A percentile compares a stretch with the other conserved stretches of the same genome.
Conservation (phyloP, 2,888 invertebrate species). For the Pseudoips prasinana region DNA sequence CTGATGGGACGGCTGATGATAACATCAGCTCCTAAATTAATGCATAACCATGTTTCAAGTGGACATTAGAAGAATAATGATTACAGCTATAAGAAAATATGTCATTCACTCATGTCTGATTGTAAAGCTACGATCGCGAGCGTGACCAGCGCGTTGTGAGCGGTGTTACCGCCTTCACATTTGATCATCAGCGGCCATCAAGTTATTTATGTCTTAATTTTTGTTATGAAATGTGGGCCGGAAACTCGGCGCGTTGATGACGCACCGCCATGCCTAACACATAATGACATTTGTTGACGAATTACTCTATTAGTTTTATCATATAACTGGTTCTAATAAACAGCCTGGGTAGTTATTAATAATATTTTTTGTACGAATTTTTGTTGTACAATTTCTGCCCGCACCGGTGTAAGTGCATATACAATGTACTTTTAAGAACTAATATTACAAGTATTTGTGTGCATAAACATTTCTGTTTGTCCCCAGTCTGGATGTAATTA, state of each 20-base stretch:
- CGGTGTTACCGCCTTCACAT: constrained; percentile 63
- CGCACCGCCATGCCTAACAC: constrained; percentile 21
- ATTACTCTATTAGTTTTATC: constrained; percentile 47
- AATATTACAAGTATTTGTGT: too few relatives aligned
- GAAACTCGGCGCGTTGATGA: constrained; percentile 56
- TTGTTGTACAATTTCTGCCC: too few relatives aligned
- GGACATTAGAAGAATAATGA: constrained; percentile 44
- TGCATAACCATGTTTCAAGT: constrained; percentile 55
- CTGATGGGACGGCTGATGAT: too few relatives aligned
- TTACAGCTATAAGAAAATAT: constrained; percentile 43
- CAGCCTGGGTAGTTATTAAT: constrained; percentile 1
- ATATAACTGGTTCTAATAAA: constrained; percentile 5
- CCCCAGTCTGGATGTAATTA: too few relatives aligned
- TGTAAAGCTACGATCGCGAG: constrained; percentile 49
- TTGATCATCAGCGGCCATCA: constrained; percentile 52
- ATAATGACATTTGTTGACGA: constrained; percentile 35
- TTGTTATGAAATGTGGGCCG: constrained; percentile 57
- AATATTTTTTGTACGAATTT: too few relatives aligned
- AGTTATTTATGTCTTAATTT: constrained; percentile 78
- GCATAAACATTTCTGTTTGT: too few relatives aligned
- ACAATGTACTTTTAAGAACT: too few relatives aligned
- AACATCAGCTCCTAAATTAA: constrained; percentile 42
- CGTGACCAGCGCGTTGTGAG: constrained; percentile 67
- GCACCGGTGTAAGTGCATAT: too few relatives aligned
- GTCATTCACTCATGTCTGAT: constrained; percentile 46